A percentile compares a stretch with the other conserved stretches of the same genome.
These are phyloP conservation scores for Melanotus villosus DNA, from an alignment of 2,888 invertebrate species.

Conservation along the genomic window DNA sequence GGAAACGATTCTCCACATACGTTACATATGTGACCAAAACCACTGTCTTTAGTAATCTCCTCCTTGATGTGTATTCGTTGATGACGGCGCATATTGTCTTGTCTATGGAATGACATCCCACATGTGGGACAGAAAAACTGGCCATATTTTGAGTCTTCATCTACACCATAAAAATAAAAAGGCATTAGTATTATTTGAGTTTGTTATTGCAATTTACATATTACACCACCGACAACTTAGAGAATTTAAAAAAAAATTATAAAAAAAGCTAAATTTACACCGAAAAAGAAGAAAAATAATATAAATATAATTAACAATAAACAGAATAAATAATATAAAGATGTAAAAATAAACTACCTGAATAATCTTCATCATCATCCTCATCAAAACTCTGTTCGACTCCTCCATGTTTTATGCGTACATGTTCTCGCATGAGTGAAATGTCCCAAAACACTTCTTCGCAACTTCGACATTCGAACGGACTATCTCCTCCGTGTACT, in stretches of 20 bases:
- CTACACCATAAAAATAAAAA: neutral
- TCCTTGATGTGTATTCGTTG: constrained; percentile 67
- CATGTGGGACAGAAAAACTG: constrained; percentile 80
- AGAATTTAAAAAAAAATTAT: too few species aligned
- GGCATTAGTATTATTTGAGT: neutral
- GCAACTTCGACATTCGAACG: constrained; percentile 84
- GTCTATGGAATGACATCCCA: constrained; percentile 84
- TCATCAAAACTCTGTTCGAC: constrained; percentile 62
- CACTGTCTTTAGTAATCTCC: constrained; percentile 52
- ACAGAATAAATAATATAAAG: too few species aligned
- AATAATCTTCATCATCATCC: constrained; percentile 71
- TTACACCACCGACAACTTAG: too few species aligned
- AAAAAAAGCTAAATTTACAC: neutral
- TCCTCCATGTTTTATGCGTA: constrained; percentile 73
- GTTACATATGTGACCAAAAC: constrained; percentile 78
- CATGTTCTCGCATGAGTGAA: constrained; percentile 73
- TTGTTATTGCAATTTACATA: neutral
- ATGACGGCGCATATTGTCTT: constrained; percentile 82
- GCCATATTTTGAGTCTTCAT: constrained; percentile 73
- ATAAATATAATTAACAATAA: too few species aligned
- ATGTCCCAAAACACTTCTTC: constrained; percentile 87
- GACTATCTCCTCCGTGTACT: constrained; percentile 85
- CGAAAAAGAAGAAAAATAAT: too few species aligned
- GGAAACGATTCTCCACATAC: constrained; percentile 85
- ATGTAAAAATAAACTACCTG: too few species aligned